Base-by-base conservation (phyloP, 2,797 vertebrate species). In the Zonotrichia albicollis region DNA sequence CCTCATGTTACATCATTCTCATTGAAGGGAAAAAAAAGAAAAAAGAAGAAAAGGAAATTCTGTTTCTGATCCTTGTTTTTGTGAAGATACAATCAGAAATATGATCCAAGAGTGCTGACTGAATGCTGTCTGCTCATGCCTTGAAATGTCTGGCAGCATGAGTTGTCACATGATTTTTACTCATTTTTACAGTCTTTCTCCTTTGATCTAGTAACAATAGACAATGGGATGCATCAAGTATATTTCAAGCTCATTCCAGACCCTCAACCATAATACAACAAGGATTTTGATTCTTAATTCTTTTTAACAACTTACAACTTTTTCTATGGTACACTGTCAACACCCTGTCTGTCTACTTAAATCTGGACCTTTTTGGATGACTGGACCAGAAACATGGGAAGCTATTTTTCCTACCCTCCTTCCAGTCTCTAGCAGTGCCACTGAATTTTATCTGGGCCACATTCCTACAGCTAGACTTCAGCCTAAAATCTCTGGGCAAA, bases 1-100 rank as follows among this genome's bases (percentile, higher is more conserved):
- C 45, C 89, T 90, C 34, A 12, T 1, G 19, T 90, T 94, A 92
- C 85, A 90, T n/a, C 66, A 54, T 11, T 78, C 42, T 38, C 45
- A 66, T 0, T 38, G 16, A 32, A 23, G 3, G 5, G 14, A 18
- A 17, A 43, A 9, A 38, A 16, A 15, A 43, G 6, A 16, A 48
- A 26, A 14, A 11, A 58, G 62, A 68, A 76, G 6, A 61, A 89
- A 87, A 88, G 57, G 38, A 89, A 96, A 95, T 82, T 92, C 86
- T 90, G 42, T 72, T 92, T 92, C 84, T 94, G 73, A 86, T 58
- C 92, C 81, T 70, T 74, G 51, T 71, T 87, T 79, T 88, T 86
- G 71, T 91, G 76, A 78, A 95, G 87, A 96, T 91, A 95, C 45
- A 51, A 94, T 94, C 94, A 92, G 95, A 94, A 96, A 96, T 67